phyloP scores from a whole-genome alignment of 64 coral and sea anemone genomes.

The Pocillopora verrucosa region DNA sequence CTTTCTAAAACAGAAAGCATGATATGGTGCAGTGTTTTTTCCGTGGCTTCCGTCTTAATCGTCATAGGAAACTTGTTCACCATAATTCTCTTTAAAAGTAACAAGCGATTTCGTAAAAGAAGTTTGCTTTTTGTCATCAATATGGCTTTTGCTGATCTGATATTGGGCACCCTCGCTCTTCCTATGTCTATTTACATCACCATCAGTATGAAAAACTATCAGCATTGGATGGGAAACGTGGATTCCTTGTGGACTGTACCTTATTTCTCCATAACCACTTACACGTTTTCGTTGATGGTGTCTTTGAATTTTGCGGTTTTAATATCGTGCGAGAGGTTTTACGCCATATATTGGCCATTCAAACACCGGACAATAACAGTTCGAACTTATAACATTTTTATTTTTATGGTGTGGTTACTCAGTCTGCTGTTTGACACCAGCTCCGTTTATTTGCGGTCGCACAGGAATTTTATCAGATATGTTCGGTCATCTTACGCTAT shows the following conservation, averaged over 20 bases:
- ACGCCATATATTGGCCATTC: neutral
- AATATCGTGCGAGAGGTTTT: neutral
- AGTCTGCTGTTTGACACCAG: neutral
- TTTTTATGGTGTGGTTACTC: neutral
- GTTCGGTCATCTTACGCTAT: neutral
- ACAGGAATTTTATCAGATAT: neutral
- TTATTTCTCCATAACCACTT: too few relatives aligned
- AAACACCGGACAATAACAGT: neutral
- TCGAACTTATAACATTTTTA: neutral
- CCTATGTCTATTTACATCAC: neutral
- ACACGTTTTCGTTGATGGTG: neutral
- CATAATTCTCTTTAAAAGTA: neutral
- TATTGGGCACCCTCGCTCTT: neutral
- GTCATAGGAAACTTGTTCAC: conserved; percentile 17
- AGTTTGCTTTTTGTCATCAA: conserved; percentile 28
- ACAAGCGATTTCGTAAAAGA: neutral
- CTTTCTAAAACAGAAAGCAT: neutral
- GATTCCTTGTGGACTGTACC: neutral
- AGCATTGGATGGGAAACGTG: neutral
- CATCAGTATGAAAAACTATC: neutral
- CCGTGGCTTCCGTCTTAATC: neutral
- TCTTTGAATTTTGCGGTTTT: neutral
- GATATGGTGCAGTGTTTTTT: neutral
- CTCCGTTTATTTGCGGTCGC: neutral
- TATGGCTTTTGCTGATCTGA: conserved; percentile 18